These are phyloP conservation scores for Acipenser transmontanus DNA, from an alignment of 2,797 vertebrate genomes.

Conservation along the genomic window DNA sequence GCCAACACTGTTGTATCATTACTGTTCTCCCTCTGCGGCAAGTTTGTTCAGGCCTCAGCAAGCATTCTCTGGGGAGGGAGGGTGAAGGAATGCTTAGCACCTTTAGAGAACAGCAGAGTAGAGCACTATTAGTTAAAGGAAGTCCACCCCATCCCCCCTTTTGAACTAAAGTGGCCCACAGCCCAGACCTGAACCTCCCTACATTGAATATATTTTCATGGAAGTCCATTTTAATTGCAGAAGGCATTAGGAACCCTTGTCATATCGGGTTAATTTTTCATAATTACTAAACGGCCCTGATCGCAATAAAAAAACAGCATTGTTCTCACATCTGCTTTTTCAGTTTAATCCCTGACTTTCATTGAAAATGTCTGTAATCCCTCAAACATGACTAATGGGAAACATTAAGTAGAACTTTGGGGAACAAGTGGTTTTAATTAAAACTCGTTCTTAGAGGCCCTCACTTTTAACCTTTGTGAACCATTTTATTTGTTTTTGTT, in stretches of 20 bases:
- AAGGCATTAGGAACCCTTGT: slow-evolving; percentile 46
- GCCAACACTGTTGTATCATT: too few species aligned
- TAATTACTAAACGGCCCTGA: slow-evolving; percentile 50
- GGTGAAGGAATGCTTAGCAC: too few species aligned
- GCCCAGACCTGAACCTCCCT: slow-evolving; percentile 23
- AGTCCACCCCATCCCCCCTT: slow-evolving; percentile 16
- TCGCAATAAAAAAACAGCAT: slow-evolving; percentile 56
- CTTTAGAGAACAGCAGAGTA: background rate
- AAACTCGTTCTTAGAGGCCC: slow-evolving; percentile 45
- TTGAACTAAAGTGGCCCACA: slow-evolving; percentile 29
- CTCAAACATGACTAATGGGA: slow-evolving; percentile 89
- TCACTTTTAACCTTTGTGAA: slow-evolving; percentile 32
- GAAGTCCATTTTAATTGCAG: slow-evolving; percentile 44
- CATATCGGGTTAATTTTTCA: slow-evolving; percentile 44
- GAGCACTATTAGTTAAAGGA: background rate
- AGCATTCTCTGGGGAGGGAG: too few species aligned
- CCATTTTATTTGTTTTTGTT: slow-evolving; percentile 35
- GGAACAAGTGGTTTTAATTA: slow-evolving; percentile 69
- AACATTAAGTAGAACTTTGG: slow-evolving; percentile 66
- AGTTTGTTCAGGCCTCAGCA: too few species aligned
- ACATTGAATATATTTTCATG: slow-evolving; percentile 26
- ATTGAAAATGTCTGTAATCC: slow-evolving; percentile 77
- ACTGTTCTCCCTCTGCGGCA: too few species aligned
- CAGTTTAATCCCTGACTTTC: slow-evolving; percentile 73
- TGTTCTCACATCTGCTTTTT: slow-evolving; percentile 80